Evolutionary conservation across 2,797 vertebrate genomes (phyloP).

Genomic region (Halcyon smyrnensis): DNA sequence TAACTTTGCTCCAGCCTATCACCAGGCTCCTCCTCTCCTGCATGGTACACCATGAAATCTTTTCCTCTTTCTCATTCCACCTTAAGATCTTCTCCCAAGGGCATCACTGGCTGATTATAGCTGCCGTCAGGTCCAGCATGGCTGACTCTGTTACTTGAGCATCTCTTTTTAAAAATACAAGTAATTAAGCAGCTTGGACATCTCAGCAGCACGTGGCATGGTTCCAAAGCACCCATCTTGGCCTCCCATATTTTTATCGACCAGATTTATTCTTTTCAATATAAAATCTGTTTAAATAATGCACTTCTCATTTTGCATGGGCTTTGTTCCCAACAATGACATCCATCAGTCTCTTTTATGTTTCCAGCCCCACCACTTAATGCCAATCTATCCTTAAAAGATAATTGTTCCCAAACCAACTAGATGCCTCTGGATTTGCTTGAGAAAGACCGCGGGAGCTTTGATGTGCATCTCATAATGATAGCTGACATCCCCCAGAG

Average conservation of each 20-base stretch:
- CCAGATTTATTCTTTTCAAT: neutral
- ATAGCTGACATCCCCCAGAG: neutral
- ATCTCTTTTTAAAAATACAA: neutral
- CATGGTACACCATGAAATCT: neutral
- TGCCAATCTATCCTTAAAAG: neutral
- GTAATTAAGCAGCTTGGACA: neutral
- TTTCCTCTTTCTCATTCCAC: neutral
- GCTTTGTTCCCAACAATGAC: neutral
- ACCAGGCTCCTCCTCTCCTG: neutral
- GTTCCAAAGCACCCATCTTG: neutral
- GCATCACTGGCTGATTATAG: neutral
- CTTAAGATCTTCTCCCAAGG: neutral
- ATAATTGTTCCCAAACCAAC: neutral
- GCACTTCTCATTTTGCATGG: neutral
- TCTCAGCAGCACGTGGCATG: neutral
- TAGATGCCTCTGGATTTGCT: conserved; percentile 16
- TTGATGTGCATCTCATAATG: neutral
- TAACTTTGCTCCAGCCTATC: neutral
- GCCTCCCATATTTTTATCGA: neutral
- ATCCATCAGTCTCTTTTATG: neutral
- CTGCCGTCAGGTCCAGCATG: neutral
- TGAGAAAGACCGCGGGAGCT: neutral
- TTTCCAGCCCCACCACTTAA: neutral
- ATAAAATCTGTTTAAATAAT: neutral
- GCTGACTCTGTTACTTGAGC: neutral